Evolutionary conservation across 2,113 vertebrate species (phyloP).

Genomic region (Rhinogobius similis): DNA sequence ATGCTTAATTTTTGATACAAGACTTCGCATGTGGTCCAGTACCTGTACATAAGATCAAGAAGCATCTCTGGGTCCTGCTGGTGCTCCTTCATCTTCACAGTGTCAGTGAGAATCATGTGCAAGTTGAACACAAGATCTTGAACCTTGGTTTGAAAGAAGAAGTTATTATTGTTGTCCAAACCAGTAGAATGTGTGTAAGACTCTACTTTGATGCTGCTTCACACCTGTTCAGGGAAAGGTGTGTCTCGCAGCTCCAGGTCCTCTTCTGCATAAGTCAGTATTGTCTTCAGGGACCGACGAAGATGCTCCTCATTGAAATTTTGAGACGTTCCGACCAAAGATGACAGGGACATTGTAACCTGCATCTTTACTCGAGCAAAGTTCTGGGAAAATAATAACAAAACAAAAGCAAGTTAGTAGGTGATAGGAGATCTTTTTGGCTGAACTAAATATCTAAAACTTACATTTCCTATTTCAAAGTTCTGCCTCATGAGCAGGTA

Average conservation of each 20-base stretch:
- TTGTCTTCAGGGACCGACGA: conserved; percentile 88
- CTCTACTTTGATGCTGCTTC: not conserved
- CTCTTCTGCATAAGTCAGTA: conserved; percentile 89
- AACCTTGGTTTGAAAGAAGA: conserved; percentile 74
- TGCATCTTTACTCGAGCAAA: conserved; percentile 96
- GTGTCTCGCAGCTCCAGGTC: conserved; percentile 87
- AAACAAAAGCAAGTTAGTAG: not conserved
- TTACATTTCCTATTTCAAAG: conserved; percentile 91
- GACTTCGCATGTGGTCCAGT: not conserved
- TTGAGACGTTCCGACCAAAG: conserved; percentile 86
- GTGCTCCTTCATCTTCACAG: conserved; percentile 94
- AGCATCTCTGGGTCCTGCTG: conserved; percentile 94
- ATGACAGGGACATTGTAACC: conserved; percentile 92
- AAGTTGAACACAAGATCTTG: conserved; percentile 93
- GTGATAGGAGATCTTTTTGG: not conserved
- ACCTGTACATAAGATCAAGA: conserved; percentile 94
- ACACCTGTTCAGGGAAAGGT: conserved; percentile 88
- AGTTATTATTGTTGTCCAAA: not conserved
- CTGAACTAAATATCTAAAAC: conserved; percentile 32
- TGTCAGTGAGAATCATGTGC: conserved; percentile 94
- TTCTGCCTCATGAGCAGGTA: conserved; percentile 96
- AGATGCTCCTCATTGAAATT: conserved; percentile 90
- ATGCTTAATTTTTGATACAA: not conserved
- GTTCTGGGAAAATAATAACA: conserved; percentile 74
- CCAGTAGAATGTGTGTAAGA: not conserved